These are phyloP conservation scores for Molothrus ater DNA, from an alignment of 2,797 vertebrate species.

Conservation along the genomic window DNA sequence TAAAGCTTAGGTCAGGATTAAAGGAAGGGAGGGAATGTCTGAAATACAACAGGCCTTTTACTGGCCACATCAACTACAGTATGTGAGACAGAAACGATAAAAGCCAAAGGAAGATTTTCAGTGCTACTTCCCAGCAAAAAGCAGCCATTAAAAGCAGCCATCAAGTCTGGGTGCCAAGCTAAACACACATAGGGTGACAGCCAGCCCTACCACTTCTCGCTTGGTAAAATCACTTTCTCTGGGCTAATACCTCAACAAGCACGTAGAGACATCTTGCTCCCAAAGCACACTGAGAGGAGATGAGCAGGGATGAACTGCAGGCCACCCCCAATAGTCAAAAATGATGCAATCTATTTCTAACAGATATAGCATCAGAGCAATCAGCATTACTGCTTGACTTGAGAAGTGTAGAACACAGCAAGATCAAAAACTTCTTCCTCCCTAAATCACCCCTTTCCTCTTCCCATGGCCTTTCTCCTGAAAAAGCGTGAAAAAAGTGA, in stretches of 20 bases:
- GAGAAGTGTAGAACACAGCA: background rate
- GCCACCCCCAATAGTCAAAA: background rate
- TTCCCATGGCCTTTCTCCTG: background rate
- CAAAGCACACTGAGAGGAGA: background rate
- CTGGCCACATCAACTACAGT: background rate
- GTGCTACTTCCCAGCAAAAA: background rate
- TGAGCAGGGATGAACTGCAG: background rate
- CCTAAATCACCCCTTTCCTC: background rate
- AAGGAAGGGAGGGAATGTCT: background rate
- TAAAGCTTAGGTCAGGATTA: background rate
- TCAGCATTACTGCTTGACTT: background rate
- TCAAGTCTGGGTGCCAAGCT: background rate
- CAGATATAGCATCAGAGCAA: background rate
- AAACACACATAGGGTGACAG: background rate
- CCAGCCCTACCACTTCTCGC: background rate
- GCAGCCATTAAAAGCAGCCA: background rate
- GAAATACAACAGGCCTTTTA: background rate
- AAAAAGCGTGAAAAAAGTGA: background rate
- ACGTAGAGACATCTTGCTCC: background rate
- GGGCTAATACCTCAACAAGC: background rate
- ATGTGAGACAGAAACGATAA: fast-evolving
- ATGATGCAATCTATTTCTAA: background rate
- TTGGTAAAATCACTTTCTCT: background rate
- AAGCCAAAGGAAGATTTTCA: background rate
- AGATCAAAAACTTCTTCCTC: background rate